These are phyloP conservation scores for Sphaerophoria taeniata DNA, from an alignment of 2,888 invertebrate genomes.

Conservation along the genomic window DNA sequence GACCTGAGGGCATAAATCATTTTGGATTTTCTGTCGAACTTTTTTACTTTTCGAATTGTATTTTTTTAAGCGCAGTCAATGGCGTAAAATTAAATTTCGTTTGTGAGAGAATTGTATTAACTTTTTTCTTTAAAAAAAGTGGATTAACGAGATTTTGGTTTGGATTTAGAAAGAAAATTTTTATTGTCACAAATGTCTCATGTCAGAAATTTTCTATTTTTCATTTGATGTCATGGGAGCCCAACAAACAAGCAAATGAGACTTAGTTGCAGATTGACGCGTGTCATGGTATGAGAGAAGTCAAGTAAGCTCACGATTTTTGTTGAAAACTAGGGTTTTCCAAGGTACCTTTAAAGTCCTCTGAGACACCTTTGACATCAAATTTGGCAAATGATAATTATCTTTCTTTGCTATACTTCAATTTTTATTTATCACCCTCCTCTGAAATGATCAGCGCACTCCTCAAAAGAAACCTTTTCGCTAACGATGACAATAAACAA, in stretches of 20 bases:
- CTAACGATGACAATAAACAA: conserved; percentile 43
- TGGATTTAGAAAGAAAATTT: not conserved
- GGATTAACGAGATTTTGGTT: not conserved
- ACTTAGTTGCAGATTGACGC: no score
- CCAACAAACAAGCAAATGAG: no score
- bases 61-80: conserved; percentile 19
- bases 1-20: conserved; percentile 69
- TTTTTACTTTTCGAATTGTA: conserved; percentile 45
- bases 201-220: not conserved
- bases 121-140: not conserved
- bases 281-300: no score
- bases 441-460: no score
- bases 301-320: no score
- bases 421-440: no score
- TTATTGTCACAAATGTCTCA: conserved; percentile 1
- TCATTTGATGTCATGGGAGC: not conserved
- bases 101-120: not conserved
- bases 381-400: no score
- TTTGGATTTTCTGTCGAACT: conserved; percentile 58
- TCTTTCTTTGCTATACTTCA: no score
- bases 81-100: conserved; percentile 68
- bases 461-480: no score
- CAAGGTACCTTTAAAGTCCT: no score
- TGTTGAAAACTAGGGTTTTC: no score
- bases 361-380: no score